A percentile compares a stretch with the other conserved stretches of the same genome.
Evolutionary conservation across 2,888 invertebrate genomes (phyloP).

Genomic region (Drosophila quinaria): DNA sequence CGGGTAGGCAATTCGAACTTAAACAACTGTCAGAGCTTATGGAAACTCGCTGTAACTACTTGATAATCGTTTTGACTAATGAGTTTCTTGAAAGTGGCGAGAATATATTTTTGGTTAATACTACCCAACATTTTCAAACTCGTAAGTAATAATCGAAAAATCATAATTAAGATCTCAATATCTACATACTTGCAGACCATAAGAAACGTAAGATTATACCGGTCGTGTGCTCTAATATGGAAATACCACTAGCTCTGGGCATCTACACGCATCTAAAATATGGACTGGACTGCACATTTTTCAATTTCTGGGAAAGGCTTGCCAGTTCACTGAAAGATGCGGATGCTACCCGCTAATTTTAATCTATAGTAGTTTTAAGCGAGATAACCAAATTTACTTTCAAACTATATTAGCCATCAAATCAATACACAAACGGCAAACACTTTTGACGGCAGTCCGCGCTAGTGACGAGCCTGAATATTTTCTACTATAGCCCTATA

Average conservation of each 20-base stretch:
- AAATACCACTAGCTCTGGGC: slow-evolving; percentile 89
- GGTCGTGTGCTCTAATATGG: slow-evolving; percentile 88
- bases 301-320: slow-evolving; percentile 91
- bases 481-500: too few species aligned
- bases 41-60: slow-evolving; percentile 91
- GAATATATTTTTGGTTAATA: slow-evolving; percentile 92
- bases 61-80: slow-evolving; percentile 92
- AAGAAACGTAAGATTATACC: slow-evolving; percentile 90
- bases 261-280: slow-evolving; percentile 90
- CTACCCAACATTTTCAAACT: slow-evolving; percentile 92
- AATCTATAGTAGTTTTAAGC: too few species aligned
- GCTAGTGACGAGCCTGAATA: too few species aligned
- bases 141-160: slow-evolving; percentile 86
- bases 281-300: slow-evolving; percentile 86
- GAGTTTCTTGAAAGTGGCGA: slow-evolving; percentile 91
- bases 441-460: too few species aligned
- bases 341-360: slow-evolving; percentile 31
- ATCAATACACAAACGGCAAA: too few species aligned
- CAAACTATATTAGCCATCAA: too few species aligned
- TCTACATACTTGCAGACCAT: slow-evolving; percentile 85
- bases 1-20: slow-evolving; percentile 90
- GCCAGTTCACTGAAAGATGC: slow-evolving; percentile 86
- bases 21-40: slow-evolving; percentile 91
- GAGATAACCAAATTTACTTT: too few species aligned
- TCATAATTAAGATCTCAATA: too few species aligned